Conservation (phyloP, 2,797 vertebrate species). For the Protonibea diacanthus region DNA sequence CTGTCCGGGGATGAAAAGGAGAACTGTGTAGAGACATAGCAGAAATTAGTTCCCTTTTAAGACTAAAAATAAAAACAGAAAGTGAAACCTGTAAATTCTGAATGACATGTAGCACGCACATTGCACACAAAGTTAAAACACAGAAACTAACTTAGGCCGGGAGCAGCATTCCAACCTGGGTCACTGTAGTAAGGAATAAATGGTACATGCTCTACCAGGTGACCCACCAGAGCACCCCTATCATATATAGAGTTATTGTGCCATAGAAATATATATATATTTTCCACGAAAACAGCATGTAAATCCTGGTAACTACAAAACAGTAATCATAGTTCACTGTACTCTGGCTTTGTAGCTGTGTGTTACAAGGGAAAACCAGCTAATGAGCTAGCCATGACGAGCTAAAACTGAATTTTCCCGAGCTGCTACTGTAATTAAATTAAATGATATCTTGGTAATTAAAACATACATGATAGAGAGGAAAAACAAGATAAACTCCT, state of each 20-base stretch:
- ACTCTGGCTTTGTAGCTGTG: too few species aligned
- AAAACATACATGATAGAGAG: neutral
- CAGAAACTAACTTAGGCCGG: neutral
- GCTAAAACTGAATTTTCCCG: neutral
- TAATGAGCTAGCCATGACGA: neutral
- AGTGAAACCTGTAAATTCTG: slow-evolving; percentile 41
- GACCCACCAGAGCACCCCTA: neutral
- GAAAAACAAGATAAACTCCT: neutral
- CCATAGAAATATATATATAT: neutral
- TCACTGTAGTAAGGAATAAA: too few species aligned
- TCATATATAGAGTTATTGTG: neutral
- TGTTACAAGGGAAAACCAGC: neutral
- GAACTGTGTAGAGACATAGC: slow-evolving; percentile 46
- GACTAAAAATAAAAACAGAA: slow-evolving; percentile 50
- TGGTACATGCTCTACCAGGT: too few species aligned
- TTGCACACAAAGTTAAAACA: neutral
- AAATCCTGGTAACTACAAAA: neutral
- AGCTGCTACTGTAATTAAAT: too few species aligned
- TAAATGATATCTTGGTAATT: neutral
- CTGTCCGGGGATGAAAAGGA: slow-evolving; percentile 36
- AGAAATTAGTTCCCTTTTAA: slow-evolving; percentile 49
- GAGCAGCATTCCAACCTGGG: too few species aligned
- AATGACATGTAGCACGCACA: slow-evolving; percentile 41
- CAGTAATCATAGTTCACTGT: neutral
- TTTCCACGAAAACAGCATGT: neutral